Evolutionary conservation across 1,140 invertebrate genomes (phyloP).

Genomic region (Drosophila mayri): DNA sequence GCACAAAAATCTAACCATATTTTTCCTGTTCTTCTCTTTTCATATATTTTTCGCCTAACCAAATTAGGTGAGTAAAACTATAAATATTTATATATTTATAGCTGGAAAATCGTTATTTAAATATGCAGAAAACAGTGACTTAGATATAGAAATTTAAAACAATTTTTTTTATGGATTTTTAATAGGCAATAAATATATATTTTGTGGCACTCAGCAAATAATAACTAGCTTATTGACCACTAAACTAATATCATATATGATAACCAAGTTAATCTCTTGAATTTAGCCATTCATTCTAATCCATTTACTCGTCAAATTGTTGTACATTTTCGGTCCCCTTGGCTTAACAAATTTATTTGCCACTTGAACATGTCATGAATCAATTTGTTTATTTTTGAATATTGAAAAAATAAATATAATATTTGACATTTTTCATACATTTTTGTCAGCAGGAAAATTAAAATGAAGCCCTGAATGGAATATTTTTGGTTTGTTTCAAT

Average conservation of each 20-base stretch:
- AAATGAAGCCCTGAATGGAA: constrained; percentile 5
- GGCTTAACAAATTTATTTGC: constrained; percentile 20
- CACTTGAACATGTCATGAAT: constrained; percentile 16
- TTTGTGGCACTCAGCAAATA: not conserved
- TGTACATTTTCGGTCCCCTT: not conserved
- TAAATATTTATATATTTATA: not conserved
- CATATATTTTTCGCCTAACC: not conserved
- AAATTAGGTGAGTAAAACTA: constrained; percentile 22
- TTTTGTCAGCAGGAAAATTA: constrained; percentile 16
- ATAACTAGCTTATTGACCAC: not conserved
- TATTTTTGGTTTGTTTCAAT: constrained; percentile 9
- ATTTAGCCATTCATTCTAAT: constrained; percentile 25
- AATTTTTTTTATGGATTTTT: not conserved
- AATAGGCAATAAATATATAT: not conserved
- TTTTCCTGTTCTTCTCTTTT: constrained; percentile 13
- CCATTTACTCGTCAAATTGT: constrained; percentile 31
- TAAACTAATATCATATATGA: not conserved
- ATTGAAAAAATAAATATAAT: constrained; percentile 16
- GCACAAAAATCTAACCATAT: not conserved
- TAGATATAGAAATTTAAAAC: not conserved
- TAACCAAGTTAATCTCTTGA: constrained; percentile 14
- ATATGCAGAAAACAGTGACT: not conserved
- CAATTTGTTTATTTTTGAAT: constrained; percentile 11
- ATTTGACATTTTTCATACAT: constrained; percentile 17
- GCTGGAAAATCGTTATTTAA: not conserved